Percentiles rank a stretch among this genome's conserved stretches.
Conservation (phyloP, 2,888 invertebrate genomes). For the Drosophila robusta region DNA sequence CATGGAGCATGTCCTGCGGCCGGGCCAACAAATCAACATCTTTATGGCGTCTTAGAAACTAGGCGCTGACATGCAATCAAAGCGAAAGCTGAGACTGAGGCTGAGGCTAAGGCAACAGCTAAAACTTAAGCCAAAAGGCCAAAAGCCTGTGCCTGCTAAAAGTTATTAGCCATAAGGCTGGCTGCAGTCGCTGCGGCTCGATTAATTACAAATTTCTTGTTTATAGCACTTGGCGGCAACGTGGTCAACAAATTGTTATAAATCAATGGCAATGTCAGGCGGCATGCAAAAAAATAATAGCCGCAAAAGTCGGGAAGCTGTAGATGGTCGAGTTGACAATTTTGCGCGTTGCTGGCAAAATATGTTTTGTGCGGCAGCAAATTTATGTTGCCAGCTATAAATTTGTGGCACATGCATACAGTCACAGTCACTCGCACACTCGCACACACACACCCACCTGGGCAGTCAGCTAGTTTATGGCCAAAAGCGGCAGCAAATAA, state of each 20-base stretch:
- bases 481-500: constrained; percentile 64
- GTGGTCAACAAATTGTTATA: constrained; percentile 50
- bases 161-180: constrained; percentile 41
- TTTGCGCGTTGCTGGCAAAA: constrained; percentile 53
- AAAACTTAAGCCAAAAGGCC: constrained; percentile 3
- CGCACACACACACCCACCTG: constrained; percentile 63
- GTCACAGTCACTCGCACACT: constrained; percentile 12
- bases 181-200: constrained; percentile 18
- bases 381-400: constrained; percentile 54
- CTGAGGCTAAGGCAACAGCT: neutral
- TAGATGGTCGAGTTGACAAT: constrained; percentile 68
- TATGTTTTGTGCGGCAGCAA: constrained; percentile 54
- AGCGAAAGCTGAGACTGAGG: neutral
- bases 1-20: constrained; percentile 20
- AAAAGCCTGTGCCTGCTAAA: constrained; percentile 22
- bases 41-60: constrained; percentile 46
- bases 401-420: constrained; percentile 40
- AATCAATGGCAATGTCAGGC: constrained; percentile 76
- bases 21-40: constrained; percentile 30
- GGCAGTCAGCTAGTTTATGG: constrained; percentile 66
- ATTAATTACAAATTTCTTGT: constrained; percentile 66
- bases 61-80: constrained; percentile 55
- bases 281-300: constrained; percentile 29
- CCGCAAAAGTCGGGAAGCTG: constrained; percentile 37
- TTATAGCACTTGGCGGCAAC: constrained; percentile 53